Percentiles rank a stretch among this genome's conserved stretches.
Conservation (phyloP, 2,797 vertebrate species). For the Lepilemur septentrionalis region DNA sequence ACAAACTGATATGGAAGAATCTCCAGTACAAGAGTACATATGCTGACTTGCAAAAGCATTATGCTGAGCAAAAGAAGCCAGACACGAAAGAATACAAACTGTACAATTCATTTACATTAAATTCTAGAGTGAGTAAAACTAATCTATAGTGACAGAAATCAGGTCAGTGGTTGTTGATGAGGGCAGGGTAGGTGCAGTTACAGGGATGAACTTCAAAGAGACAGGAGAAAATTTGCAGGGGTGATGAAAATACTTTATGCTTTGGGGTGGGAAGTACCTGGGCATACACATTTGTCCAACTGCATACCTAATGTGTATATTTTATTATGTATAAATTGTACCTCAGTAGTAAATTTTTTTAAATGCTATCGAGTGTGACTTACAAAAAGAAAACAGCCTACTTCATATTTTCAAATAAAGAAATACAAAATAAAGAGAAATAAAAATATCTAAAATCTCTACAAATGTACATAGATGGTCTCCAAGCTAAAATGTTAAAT, state of each 20-base stretch:
- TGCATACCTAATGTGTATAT: background rate
- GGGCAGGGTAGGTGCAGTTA: background rate
- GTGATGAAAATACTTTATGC: background rate
- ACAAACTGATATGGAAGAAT: background rate
- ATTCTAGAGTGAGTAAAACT: background rate
- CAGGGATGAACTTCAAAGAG: background rate
- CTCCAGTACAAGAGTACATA: background rate
- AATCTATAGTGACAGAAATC: background rate
- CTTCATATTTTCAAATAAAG: conserved; percentile 27
- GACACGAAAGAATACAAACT: background rate
- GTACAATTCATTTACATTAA: background rate
- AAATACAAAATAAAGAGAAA: conserved; percentile 20
- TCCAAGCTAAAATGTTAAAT: background rate
- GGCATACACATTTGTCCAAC: background rate
- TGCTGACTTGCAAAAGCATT: background rate
- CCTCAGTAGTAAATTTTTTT: background rate
- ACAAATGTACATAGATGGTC: background rate
- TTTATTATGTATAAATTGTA: background rate
- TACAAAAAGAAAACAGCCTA: background rate
- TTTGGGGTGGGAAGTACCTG: background rate
- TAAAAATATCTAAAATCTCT: conserved; percentile 13
- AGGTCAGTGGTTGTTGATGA: background rate
- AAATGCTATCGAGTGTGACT: background rate
- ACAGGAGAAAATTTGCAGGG: background rate
- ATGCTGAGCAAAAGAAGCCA: background rate